phyloP scores from a whole-genome alignment of 2,113 vertebrate genomes.

The Myrmecobius fasciatus region DNA sequence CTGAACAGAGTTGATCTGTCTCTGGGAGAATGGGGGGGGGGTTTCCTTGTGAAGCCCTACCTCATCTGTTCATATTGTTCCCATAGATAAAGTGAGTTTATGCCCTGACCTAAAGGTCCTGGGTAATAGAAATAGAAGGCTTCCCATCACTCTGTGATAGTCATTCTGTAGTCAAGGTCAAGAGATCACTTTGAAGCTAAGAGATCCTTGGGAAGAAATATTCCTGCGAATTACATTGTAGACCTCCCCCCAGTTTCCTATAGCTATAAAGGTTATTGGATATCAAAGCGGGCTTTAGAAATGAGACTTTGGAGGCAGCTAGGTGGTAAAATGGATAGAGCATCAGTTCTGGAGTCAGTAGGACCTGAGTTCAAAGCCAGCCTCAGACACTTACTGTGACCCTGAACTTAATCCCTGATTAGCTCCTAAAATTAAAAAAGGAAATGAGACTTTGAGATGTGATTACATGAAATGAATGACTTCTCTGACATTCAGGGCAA shows the following conservation, averaged over 20 bases:
- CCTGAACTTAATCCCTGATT: neutral
- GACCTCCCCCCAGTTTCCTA: neutral
- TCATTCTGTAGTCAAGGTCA: neutral
- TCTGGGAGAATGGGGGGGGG: neutral
- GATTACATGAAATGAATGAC: neutral
- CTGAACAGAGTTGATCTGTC: neutral
- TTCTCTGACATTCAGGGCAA: neutral
- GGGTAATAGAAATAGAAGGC: neutral
- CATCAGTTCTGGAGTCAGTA: neutral
- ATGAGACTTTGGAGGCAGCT: neutral
- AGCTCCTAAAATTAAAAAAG: neutral
- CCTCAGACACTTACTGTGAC: neutral
- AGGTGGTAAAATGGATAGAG: neutral
- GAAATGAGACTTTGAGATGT: neutral
- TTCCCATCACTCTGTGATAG: neutral
- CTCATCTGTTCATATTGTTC: neutral
- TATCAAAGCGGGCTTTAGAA: neutral
- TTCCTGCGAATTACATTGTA: neutral
- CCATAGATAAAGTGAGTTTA: neutral
- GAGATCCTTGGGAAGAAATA: neutral
- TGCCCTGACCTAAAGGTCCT: neutral
- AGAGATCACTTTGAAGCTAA: neutral
- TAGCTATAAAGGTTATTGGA: neutral
- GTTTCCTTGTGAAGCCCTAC: neutral
- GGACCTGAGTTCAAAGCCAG: neutral